phyloP scores from a whole-genome alignment of 2,113 vertebrate genomes.

The Actenoides hombroni region DNA sequence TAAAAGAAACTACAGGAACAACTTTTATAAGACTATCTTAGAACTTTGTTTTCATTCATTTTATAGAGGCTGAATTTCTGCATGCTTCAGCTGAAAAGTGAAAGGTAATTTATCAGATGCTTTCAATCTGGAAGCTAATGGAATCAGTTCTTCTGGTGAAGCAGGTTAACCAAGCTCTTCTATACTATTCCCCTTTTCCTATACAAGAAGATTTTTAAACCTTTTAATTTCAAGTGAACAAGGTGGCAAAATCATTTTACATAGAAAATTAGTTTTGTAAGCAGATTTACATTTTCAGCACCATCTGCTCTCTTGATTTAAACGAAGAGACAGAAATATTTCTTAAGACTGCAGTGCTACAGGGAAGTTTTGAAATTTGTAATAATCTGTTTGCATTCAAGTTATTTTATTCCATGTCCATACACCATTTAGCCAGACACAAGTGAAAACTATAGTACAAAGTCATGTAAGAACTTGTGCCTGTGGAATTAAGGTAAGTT shows the following conservation, averaged over 20 bases:
- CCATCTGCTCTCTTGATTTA: not conserved
- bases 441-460: not conserved
- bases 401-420: not conserved
- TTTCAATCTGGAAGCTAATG: not conserved
- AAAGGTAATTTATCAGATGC: conserved; percentile 10
- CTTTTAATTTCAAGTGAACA: not conserved
- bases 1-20: not conserved
- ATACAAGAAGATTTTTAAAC: not conserved
- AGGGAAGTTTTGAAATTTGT: not conserved
- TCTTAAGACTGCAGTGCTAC: not conserved
- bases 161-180: conserved; percentile 1
- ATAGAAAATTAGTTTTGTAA: not conserved
- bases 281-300: conserved; percentile 4
- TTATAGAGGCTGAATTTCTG: not conserved
- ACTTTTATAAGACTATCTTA: not conserved
- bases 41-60: conserved; percentile 8
- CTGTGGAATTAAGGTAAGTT: not conserved
- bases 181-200: not conserved
- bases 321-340: not conserved
- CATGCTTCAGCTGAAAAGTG: conserved; percentile 28
- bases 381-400: not conserved
- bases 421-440: not conserved
- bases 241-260: not conserved
- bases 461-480: not conserved
- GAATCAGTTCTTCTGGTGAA: not conserved